phyloP scores from a whole-genome alignment of 2,113 vertebrate genomes.

The Aphyosemion australe region DNA sequence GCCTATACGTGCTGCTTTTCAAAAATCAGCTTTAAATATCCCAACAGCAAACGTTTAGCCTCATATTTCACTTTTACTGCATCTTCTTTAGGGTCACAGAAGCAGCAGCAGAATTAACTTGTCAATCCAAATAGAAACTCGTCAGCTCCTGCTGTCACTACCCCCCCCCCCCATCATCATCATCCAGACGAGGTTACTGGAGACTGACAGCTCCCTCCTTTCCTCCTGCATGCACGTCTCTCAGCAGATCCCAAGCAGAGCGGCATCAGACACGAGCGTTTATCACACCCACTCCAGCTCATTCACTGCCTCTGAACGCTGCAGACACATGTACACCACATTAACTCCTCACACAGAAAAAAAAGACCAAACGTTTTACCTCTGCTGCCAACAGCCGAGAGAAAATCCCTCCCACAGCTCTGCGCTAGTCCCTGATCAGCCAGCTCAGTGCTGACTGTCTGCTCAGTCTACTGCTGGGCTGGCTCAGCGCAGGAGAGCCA shows the following conservation, averaged over 20 bases:
- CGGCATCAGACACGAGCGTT: conserved; percentile 35
- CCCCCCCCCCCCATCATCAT: conserved; percentile 39
- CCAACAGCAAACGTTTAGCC: background rate
- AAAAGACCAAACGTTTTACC: conserved; percentile 16
- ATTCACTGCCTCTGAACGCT: conserved; percentile 16
- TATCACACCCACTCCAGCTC: conserved; percentile 63
- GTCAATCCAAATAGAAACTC: conserved; percentile 31
- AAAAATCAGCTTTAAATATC: too few species aligned
- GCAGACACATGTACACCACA: conserved; percentile 25
- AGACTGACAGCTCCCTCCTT: conserved; percentile 59
- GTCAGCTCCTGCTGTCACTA: conserved; percentile 1
- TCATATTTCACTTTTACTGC: background rate
- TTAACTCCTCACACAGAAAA: conserved; percentile 10
- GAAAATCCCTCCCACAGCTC: conserved; percentile 22
- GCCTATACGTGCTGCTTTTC: background rate
- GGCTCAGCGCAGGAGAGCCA: conserved; percentile 58
- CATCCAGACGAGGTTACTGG: conserved; percentile 43
- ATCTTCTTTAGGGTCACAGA: conserved; percentile 17
- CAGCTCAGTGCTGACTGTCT: conserved; percentile 42
- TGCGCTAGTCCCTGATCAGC: conserved; percentile 38
- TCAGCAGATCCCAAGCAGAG: conserved; percentile 43
- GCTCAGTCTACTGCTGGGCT: conserved; percentile 42
- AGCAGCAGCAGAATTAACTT: conserved; percentile 29
- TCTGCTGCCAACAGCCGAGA: conserved; percentile 5
- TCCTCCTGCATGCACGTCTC: conserved; percentile 57